Evolutionary conservation across 2,797 vertebrate species (phyloP), one percentile per base, ranked within the genome.

Genomic region (Yasuhikotakia modesta): DNA sequence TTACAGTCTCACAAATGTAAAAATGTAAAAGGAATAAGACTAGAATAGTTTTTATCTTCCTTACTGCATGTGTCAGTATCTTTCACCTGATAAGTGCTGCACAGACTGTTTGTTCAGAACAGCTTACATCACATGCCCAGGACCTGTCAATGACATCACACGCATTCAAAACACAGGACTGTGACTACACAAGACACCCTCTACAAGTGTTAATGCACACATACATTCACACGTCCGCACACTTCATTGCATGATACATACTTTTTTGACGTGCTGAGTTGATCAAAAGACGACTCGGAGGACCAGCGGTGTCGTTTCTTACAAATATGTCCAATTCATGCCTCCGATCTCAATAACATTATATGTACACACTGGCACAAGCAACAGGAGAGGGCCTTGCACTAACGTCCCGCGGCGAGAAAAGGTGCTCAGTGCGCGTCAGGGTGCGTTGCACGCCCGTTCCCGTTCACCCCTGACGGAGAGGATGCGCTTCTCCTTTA

Each of bases 301-400:
- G 17, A 22, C 80, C 85, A 87, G 85, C 78, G 67, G 84, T 76
- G 83, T 76, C 85, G 79, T 84, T 87, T 74, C 83, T 82, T 63
- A 81, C 69, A 87, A 84, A 89, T 87, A 89, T 78, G 86, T 87
- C 89, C 88, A 83, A 77, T 82, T 79, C 90, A 89, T 91, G 80
- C 85, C 67, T 68, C 75, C 76, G 21, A 66, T 60, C 86, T 83
- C 86, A 81, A 82, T 76, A 82, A 57, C 84, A 89, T 75, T 78
- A 83, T 81, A 82, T 69, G 78, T 19, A 8, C 12, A 73, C 72
- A 45, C 50, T 16, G 30, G 83, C 80, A 84, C 81, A 87, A 76
- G 86, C 88, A 87, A 87, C 89, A 90, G 89, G 69, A 88, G 86
- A 86, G 78, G 81, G 57, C 84, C 80, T 84, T 45, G 70, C 46